Base-by-base conservation (phyloP, 2,797 vertebrate species). In the Gallinago nigripennis region DNA sequence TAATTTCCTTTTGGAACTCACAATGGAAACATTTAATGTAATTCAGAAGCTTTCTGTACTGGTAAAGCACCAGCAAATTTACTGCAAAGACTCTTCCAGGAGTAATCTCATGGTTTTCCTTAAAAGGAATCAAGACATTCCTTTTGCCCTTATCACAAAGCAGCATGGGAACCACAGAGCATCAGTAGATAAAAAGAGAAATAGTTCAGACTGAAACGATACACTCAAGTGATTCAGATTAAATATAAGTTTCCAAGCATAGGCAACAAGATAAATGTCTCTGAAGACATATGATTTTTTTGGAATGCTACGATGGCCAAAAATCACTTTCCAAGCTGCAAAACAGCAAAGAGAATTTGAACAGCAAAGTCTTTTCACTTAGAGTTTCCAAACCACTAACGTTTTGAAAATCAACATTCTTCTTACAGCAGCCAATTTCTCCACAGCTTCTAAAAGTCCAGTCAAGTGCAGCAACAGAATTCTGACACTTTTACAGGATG, bases 61-160 rank as follows among this genome's bases (percentile, higher is more conserved):
- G 45, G 60, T 73, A 58, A 86, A 79, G 53, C 21, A 84, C 28
- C 61, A 85, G 33, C 27, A 88, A 84, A 37, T 66, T 78, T 46
- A 79, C 39, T 63, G 81, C 64, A 77, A 88, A 92, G 54, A 30
- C 48, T 88, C 18, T 82, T 88, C 35, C 77, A 93, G 35, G 79
- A 93, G 31, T 64, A 72, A 86, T 86, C 50, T 57, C 79, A 54
- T 41, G 37, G 69, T 68, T 89, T 91, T 71, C 92, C 83, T 95
- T 94, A 88, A 84, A 95, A 94, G 92, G 86, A 90, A 77, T 41
- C 11, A 20, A 88, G 73, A 35, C 90, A 86, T 95, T 96, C 70
- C n/a, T 95, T 86, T 82, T 56, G 46, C 51, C 13, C 58, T 90
- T 93, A 82, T 88, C 88, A 81, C 75, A 86, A 89, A 81, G 87